Evolutionary conservation across 2,888 invertebrate genomes (phyloP), one percentile per base, ranked within the genome.

Genomic region (Aquatica leii): DNA sequence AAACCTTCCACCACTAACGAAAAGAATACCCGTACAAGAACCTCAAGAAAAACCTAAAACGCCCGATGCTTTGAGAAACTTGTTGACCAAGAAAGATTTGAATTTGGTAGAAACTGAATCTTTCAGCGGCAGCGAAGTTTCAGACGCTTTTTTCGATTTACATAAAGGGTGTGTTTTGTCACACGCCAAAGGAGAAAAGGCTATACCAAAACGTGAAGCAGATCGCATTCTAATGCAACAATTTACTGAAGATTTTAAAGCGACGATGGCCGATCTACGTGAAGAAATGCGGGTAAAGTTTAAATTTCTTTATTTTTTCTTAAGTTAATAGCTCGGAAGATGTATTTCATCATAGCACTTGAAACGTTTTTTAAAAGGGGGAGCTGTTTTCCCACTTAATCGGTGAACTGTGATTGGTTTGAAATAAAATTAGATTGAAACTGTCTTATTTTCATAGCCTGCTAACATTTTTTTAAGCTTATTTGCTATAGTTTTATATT

Each of bases 211-310:
- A 67, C 43, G 53, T 4, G 76, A 79, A 68, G 75, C 74, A 1
- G 76, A 78, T 61, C 58, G 66, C 57, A 67, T 69, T 58, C 75
- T 75, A 0, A 69, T 74, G 35, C 69, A 72, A 11, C 63, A 66
- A 34, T 80, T 80, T 61, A 77, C 77, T 1, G 70, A 73, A 6
- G 72, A 76, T 43, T 78, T 73, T 58, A 77, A 76, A 54, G 66
- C 64, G 31, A 72, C 73, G 8, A 74, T 78, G 62, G 24, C 54
- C 9, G 66, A 66, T n/a, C 51, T 73, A 9, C 66, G 77, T 51
- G 43, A 69, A 37, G 72, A 73, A 63, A 58, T 71, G 55, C 59
- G 71, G 14, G 77, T 76, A 71, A 49, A n/a, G 31, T 48, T 9
- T 12, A 24, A 11, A 34, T 12, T 18, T 37, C 40, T n/a, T n/a